phyloP scores from a whole-genome alignment of 2,888 invertebrate species.

The Clivina fossor region DNA sequence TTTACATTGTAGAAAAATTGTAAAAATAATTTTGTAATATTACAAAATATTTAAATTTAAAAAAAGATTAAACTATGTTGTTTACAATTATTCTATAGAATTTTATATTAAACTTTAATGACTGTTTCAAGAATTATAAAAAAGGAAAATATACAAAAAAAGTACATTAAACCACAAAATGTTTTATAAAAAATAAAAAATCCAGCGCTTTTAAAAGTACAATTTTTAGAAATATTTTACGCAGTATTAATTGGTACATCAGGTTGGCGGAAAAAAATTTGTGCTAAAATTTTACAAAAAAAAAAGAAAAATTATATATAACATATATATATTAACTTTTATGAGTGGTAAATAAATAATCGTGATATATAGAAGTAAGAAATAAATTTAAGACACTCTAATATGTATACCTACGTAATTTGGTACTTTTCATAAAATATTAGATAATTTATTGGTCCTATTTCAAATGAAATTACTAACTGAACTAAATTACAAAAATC shows the following conservation, averaged over 20 bases:
- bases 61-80: no score
- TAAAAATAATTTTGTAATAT: no score
- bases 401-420: slow-evolving; percentile 28
- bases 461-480: not conserved
- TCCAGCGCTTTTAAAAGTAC: slow-evolving; percentile 32
- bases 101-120: not conserved
- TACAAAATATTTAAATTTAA: no score
- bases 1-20: no score
- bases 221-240: slow-evolving; percentile 30
- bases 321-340: slow-evolving; percentile 19
- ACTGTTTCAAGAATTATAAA: no score
- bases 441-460: not conserved
- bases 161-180: slow-evolving; percentile 3
- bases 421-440: slow-evolving; percentile 29
- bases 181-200: slow-evolving; percentile 1
- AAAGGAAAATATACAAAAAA: no score
- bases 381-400: slow-evolving; percentile 30
- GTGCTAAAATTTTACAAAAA: slow-evolving; percentile 31
- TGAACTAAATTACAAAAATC: slow-evolving; percentile 7
- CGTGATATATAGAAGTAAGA: slow-evolving; percentile 28
- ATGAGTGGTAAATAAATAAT: slow-evolving; percentile 28
- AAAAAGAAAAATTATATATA: not conserved
- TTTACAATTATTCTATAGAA: not conserved
- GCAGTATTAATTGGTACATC: slow-evolving; percentile 31
- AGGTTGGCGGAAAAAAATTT: slow-evolving; percentile 29